phyloP scores from a whole-genome alignment of 1,140 invertebrate genomes.

The Laupala kohalensis region DNA sequence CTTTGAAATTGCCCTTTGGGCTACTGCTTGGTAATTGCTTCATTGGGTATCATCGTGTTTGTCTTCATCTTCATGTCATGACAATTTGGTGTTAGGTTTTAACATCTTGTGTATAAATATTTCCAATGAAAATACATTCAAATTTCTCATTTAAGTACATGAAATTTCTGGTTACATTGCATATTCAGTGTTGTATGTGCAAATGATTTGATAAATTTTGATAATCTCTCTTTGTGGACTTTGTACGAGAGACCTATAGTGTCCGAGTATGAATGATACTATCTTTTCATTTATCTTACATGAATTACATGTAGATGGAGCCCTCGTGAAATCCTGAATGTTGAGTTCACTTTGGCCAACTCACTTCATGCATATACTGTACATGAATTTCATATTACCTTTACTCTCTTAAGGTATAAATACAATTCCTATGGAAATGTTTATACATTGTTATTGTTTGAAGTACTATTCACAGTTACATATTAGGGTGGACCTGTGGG shows the following conservation, averaged over 20 bases:
- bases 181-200: background rate
- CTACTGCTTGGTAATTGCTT: background rate
- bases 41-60: background rate
- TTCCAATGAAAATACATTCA: background rate
- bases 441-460: slow-evolving; percentile 9
- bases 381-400: background rate
- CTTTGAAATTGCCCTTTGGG: background rate
- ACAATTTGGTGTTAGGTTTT: background rate
- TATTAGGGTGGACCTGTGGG: background rate
- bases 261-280: too few species aligned
- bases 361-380: background rate
- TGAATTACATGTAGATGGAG: too few species aligned
- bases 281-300: too few species aligned
- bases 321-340: background rate
- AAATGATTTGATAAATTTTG: too few species aligned
- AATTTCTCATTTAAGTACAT: background rate
- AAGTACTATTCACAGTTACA: background rate
- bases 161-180: background rate
- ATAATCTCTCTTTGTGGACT: too few species aligned
- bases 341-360: background rate
- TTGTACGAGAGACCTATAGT: too few species aligned
- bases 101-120: background rate
- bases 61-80: background rate
- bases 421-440: background rate
- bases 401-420: background rate